Conservation (phyloP, 2,797 vertebrate genomes). For the Caiman crocodilus region DNA sequence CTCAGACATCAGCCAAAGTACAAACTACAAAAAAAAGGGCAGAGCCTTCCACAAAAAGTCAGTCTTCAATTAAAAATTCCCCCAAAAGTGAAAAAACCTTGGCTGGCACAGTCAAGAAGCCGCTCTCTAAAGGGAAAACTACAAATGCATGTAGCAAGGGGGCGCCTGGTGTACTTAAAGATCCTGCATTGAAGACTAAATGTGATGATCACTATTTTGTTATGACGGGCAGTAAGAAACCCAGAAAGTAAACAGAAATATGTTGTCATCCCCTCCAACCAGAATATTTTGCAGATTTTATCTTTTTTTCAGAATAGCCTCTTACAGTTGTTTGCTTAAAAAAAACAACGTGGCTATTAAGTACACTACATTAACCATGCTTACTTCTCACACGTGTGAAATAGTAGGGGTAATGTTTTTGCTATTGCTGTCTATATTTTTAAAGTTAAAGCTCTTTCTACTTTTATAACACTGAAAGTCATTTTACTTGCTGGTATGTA, state of each 20-base stretch:
- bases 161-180: conserved; percentile 54
- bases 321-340: background rate
- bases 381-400: background rate
- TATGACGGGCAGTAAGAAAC: conserved; percentile 88
- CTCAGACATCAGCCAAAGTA: conserved; percentile 77
- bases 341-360: background rate
- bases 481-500: conserved; percentile 19
- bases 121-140: conserved; percentile 48
- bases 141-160: conserved; percentile 20
- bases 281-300: background rate
- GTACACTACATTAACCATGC: conserved; percentile 11
- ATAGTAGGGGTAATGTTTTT: conserved; percentile 26
- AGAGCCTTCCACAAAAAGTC: conserved; percentile 52
- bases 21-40: conserved; percentile 38
- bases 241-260: conserved; percentile 80
- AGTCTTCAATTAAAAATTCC: conserved; percentile 43
- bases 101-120: conserved; percentile 54
- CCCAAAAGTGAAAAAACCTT: conserved; percentile 39
- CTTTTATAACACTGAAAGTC: background rate
- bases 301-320: background rate
- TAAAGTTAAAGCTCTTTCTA: background rate
- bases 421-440: conserved; percentile 28
- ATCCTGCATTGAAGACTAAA: conserved; percentile 74
- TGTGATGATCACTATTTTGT: conserved; percentile 90
- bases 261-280: background rate